A percentile compares a stretch with the other conserved stretches of the same genome.
Conservation (phyloP, 2,797 vertebrate species). For the Danio aesculapii region DNA sequence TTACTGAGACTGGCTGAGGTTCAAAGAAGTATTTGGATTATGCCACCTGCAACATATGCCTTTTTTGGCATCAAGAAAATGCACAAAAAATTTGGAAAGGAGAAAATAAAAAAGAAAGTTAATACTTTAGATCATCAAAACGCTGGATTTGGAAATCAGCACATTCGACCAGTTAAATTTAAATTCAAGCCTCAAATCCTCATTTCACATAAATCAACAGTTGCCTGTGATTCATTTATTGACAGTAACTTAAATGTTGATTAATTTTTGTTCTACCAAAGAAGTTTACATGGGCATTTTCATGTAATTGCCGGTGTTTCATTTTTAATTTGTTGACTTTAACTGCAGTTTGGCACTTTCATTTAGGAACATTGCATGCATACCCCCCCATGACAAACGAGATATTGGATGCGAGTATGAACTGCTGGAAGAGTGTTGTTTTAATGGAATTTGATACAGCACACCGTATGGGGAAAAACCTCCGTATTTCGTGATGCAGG, state of each 20-base stretch:
- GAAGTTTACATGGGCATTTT: no score
- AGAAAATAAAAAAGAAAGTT: constrained; percentile 41
- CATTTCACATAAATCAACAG: background rate
- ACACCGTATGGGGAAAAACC: no score
- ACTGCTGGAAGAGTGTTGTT: no score
- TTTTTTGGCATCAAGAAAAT: constrained; percentile 43
- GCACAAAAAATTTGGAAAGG: constrained; percentile 9
- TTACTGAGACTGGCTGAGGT: constrained; percentile 17
- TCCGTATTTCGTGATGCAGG: no score
- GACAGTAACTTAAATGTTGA: background rate
- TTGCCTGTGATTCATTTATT: background rate
- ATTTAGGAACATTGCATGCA: no score
- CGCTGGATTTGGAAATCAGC: background rate
- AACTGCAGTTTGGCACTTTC: no score
- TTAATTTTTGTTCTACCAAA: background rate
- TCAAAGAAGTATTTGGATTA: constrained; percentile 7
- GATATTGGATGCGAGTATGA: no score
- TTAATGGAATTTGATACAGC: no score
- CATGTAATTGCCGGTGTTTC: no score
- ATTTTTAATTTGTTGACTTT: no score
- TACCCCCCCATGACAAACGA: no score
- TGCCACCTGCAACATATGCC: constrained; percentile 38
- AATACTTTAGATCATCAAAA: background rate
- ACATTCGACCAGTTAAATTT: background rate
- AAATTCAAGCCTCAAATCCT: background rate